Evolutionary conservation across 2,888 invertebrate genomes (phyloP), one percentile per base, ranked within the genome.

Genomic region (Patella ulyssiponensis): DNA sequence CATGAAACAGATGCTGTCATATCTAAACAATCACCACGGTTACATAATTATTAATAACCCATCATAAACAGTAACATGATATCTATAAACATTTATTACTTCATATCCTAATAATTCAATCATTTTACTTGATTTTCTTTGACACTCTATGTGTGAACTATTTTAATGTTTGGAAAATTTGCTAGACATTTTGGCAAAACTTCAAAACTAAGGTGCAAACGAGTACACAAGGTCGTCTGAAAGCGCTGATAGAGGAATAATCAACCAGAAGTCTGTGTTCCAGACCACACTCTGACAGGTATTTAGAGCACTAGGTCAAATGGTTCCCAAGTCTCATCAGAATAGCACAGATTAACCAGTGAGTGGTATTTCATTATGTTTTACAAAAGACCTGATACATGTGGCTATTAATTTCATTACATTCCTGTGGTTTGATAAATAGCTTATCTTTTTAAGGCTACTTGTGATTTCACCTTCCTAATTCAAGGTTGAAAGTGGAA

Each of bases 221-320:
- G 23, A 64, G 64, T 64, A 64, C 64, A 64, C 12, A 64, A 64
- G 64, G 64, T 64, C 64, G 23, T 64, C 20, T 64, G 64, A 64
- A 64, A 64, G 20, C 20, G 64, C 23, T 64, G 64, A 64, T 64
- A 64, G 20, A 23, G 23, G 20, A 23, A 64, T 64, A 64, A 64
- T 64, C 23, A 23, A 23, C 64, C 64, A 64, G 23, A 23, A 64
- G 64, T 23, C 23, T 64, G 20, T 64, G 64, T 23, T 64, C 64
- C 64, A 64, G 64, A 64, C 64, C 20, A 23, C 12, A 23, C 23
- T 64, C 20, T 23, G 23, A 64, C 20, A 64, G 64, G 64, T 23
- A 64, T 64, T 64, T 64, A 64, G 64, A 64, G 64, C 64, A 64
- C 64, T 64, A 64, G 64, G 64, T 64, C 64, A 64, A 23, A 64